Base-by-base conservation (phyloP, 1,140 invertebrate genomes). In the Bombyx mandarina region DNA sequence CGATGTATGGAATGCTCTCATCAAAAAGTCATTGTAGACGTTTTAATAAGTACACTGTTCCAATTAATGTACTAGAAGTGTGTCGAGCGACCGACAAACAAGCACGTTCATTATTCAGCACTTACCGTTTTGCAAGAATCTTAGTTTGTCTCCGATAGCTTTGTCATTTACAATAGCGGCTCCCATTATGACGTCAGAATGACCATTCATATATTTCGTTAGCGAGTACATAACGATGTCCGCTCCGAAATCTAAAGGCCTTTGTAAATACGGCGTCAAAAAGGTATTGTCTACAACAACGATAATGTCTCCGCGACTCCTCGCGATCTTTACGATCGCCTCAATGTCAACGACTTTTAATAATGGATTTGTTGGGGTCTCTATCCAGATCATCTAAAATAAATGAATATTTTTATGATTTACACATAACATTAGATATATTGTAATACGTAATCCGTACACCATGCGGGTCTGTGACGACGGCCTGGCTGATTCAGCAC, bases 131-230 rank as follows among this genome's bases (percentile, higher is more conserved):
- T 99, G 98, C 55, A 97, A 85, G 85, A 95, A 99, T 63, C 92
- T 90, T 9, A 99, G 77, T 77, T 90, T 90, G 35, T 93, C 76
- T 66, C 92, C 91, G 0, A 98, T 69, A 51, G 92, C 92, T 55
- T 94, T 91, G 71, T 92, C 90, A 63, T 93, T 97, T 4, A 93
- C 91, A 42, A 94, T 90, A 7, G 94, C 90, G 7, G 95, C 93
- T 5, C 98, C 98, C 98, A 99, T 99, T 1, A 99, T 93, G 49
- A 99, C 94, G 89, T 99, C 98, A 1, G 96, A 94, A 84, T 99
- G 98, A 0, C 98, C 98, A 86, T 99, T 99, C 92, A 99, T 97
- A 75, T 99, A 99, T 86, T 99, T 99, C 0, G 98, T 99, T 42
- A 98, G 69, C 0, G 98, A 99, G 88, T 99, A 98, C 64, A 97